A percentile compares a stretch with the other conserved stretches of the same genome.
Evolutionary conservation across 2,113 vertebrate species (phyloP).

Genomic region (Cyprinus carpio): DNA sequence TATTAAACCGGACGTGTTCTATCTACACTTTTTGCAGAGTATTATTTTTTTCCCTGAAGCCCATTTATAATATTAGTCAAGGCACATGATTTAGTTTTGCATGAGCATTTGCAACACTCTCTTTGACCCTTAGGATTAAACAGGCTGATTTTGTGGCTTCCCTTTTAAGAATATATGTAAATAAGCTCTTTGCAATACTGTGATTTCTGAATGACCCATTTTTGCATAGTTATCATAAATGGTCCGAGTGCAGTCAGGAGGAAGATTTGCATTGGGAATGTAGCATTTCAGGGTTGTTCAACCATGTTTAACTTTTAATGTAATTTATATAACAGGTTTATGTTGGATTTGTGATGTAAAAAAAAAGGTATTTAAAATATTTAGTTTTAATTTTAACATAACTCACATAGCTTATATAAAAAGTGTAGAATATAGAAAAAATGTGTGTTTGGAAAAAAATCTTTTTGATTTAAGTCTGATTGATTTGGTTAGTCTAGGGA

Average conservation of each 20-base stretch:
- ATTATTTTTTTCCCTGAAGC: not conserved
- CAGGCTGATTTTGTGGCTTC: not conserved
- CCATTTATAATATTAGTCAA: not conserved
- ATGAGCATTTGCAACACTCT: not conserved
- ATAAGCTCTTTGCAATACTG: not conserved
- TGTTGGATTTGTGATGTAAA: not conserved
- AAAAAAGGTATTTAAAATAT: not conserved
- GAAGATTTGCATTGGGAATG: not conserved
- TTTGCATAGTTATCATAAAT: not conserved
- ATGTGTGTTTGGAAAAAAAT: no score
- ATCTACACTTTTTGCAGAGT: not conserved
- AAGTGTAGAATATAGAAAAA: no score
- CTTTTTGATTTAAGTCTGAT: not conserved
- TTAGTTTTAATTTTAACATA: not conserved
- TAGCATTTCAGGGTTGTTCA: not conserved
- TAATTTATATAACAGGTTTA: not conserved
- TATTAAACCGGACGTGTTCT: not conserved
- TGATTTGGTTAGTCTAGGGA: not conserved
- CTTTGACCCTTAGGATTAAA: slow-evolving; percentile 11
- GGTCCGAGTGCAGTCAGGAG: not conserved
- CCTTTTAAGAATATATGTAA: not conserved
- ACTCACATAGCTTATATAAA: no score
- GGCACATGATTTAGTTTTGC: not conserved
- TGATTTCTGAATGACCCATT: not conserved
- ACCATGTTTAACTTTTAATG: not conserved